Conservation (phyloP, 1,140 invertebrate genomes). For the Gonioctena quinquepunctata region DNA sequence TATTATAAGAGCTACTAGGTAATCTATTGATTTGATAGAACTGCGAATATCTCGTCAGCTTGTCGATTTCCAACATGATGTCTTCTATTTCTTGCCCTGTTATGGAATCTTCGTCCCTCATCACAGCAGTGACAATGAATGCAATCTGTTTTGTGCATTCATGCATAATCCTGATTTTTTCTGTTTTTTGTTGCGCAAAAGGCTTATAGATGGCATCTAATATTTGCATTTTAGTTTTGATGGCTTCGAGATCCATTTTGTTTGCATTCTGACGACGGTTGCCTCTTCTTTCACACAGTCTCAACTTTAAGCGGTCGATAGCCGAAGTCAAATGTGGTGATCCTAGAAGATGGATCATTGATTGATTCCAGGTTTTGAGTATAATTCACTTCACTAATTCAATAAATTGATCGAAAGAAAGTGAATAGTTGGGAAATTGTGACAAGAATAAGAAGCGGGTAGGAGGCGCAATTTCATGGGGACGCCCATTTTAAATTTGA, state of each 20-base stretch:
- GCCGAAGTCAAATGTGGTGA: not conserved
- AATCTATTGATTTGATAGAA: not conserved
- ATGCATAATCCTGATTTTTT: not conserved
- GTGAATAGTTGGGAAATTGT: no score
- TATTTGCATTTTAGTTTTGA: not conserved
- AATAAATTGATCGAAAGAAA: no score
- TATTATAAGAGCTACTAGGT: no score
- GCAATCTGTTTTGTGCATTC: not conserved
- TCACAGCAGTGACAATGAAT: not conserved
- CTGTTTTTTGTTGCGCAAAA: not conserved
- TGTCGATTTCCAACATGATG: not conserved
- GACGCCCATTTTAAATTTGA: no score
- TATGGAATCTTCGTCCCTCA: not conserved
- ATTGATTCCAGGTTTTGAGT: no score
- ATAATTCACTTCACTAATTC: no score
- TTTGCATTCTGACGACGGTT: not conserved
- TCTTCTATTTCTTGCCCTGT: constrained; percentile 2
- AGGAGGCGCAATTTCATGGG: no score
- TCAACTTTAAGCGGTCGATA: not conserved
- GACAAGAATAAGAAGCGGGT: no score
- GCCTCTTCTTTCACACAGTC: not conserved
- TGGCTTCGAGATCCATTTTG: not conserved
- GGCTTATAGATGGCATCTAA: not conserved
- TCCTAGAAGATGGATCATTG: no score
- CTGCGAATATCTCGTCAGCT: not conserved